Evolutionary conservation across 2,113 vertebrate species (phyloP).

Genomic region (Oncorhynchus tshawytscha): DNA sequence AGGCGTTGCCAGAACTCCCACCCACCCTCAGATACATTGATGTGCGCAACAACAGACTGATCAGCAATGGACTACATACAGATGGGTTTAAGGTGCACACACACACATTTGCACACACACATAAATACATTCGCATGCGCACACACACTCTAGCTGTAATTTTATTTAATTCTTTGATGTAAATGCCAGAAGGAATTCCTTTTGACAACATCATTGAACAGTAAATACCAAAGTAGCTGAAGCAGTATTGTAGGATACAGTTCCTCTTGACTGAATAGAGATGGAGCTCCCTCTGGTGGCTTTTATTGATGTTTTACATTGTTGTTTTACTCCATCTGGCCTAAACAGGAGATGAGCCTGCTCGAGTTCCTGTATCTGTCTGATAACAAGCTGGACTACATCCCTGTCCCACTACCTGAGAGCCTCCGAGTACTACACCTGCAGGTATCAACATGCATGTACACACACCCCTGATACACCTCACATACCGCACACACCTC

Average conservation of each 20-base stretch:
- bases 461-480: neutral
- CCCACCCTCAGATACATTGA: conserved; percentile 66
- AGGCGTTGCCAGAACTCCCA: conserved; percentile 73
- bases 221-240: neutral
- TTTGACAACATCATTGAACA: too few species aligned
- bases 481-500: neutral
- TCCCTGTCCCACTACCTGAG: conserved; percentile 73
- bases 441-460: conserved; percentile 65
- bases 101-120: neutral
- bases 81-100: conserved; percentile 69
- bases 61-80: conserved; percentile 62
- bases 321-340: conserved; percentile 3
- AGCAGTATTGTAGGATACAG: neutral
- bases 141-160: neutral
- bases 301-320: neutral
- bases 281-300: neutral
- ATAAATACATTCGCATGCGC: neutral
- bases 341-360: conserved; percentile 72
- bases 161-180: too few species aligned
- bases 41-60: conserved; percentile 71
- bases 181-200: too few species aligned
- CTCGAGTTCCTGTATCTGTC: conserved; percentile 82
- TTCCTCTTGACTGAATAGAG: neutral
- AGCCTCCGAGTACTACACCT: conserved; percentile 79
- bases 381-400: conserved; percentile 74